Evolutionary conservation across 2,888 invertebrate genomes (phyloP), one percentile per base, ranked within the genome.

Genomic region (Ennomos erosarius): DNA sequence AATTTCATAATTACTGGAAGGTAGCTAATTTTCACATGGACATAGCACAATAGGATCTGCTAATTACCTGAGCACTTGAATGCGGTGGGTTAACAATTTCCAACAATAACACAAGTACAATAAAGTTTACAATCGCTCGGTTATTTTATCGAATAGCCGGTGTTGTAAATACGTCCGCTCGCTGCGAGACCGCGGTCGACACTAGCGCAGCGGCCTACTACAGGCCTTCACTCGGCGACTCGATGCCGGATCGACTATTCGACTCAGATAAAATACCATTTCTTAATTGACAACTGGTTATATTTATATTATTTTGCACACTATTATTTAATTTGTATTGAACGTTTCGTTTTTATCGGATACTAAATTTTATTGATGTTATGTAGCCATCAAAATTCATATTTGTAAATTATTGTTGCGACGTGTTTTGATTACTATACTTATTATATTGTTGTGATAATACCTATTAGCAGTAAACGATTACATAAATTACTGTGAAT

Each of bases 51-150:
- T 67, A 63, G 48, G 52, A 59, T 62, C 58, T 44, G 61, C 57
- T 69, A 67, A 69, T 69, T 69, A 69, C 69, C 69, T 69, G 69
- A 64, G 49, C 66, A 66, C 65, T 60, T 53, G 62, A 60, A 64
- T 60, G 53, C 53, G 57, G 65, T 57, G 47, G 51, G 57, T 53
- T 49, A 59, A 59, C 44, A 69, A 65, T 67, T 68, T 45, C 65
- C 47, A 59, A 79, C 76, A 75, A 75, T 75, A 82, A 80, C 79
- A 80, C 76, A 67, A 74, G 72, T 71, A 69, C 65, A 73, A 75
- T 80, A 79, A 78, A 77, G 79, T 79, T 78, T 72, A 84, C 85
- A 85, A 85, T 81, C 76, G 80, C 73, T 76, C 87, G 86, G 81
- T 73, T 87, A 87, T 87, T 79, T 72, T 65, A 67, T 55, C 55